phyloP scores from a whole-genome alignment of 2,797 vertebrate genomes.

The Macroramphosus scolopax region DNA sequence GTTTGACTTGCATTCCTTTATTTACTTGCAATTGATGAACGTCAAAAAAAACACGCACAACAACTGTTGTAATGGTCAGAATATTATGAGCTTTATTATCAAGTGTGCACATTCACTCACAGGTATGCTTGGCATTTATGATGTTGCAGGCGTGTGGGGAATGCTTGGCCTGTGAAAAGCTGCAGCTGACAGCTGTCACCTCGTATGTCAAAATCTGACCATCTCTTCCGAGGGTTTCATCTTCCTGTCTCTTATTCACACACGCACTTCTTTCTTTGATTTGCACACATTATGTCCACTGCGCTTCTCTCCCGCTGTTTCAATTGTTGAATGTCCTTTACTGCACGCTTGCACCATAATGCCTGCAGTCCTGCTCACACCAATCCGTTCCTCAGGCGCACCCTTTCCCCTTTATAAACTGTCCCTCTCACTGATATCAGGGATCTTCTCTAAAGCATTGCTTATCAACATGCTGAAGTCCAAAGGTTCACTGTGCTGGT shows the following conservation, averaged over 20 bases:
- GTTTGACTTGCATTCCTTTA: neutral
- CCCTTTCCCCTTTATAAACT: slow-evolving; percentile 19
- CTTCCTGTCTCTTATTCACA: slow-evolving; percentile 27
- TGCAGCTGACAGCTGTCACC: slow-evolving; percentile 71
- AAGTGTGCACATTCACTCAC: slow-evolving; percentile 31
- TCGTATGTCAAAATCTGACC: slow-evolving; percentile 42
- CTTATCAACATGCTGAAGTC: slow-evolving; percentile 40
- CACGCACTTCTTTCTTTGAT: slow-evolving; percentile 2
- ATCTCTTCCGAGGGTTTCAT: slow-evolving; percentile 52
- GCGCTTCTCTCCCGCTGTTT: slow-evolving; percentile 1
- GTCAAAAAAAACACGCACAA: neutral
- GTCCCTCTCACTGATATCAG: slow-evolving; percentile 16
- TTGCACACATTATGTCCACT: neutral
- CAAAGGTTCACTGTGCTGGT: slow-evolving; percentile 18
- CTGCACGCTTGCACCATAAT: neutral
- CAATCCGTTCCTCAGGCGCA: slow-evolving; percentile 5
- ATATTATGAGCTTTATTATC: slow-evolving; percentile 21
- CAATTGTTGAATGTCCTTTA: slow-evolving; percentile 3
- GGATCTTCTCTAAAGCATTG: slow-evolving; percentile 24
- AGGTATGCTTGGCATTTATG: slow-evolving; percentile 55
- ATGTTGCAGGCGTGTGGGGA: slow-evolving; percentile 58
- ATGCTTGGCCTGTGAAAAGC: slow-evolving; percentile 56
- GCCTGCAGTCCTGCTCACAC: slow-evolving; percentile 1
- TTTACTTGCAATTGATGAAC: neutral
- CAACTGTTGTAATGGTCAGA: slow-evolving; percentile 19